A percentile compares a stretch with the other conserved stretches of the same genome.
phyloP scores from a whole-genome alignment of 2,113 vertebrate genomes.

The Ageneiosus marmoratus region DNA sequence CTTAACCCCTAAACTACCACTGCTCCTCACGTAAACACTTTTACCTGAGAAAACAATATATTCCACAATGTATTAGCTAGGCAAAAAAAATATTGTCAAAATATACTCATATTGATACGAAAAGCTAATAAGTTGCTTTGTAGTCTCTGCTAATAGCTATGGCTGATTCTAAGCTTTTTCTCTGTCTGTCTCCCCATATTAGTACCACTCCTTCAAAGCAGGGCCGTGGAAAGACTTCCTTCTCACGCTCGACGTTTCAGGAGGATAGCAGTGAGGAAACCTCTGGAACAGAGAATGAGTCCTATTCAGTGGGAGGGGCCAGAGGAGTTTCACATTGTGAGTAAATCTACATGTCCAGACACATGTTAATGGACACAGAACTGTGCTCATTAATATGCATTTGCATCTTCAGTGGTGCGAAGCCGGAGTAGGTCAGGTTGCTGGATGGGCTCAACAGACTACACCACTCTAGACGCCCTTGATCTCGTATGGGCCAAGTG shows the following conservation, averaged over 20 bases:
- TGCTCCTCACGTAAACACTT: too few species aligned
- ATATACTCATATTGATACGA: neutral
- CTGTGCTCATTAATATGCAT: constrained; percentile 22
- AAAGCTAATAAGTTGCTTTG: neutral
- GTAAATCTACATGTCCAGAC: constrained; percentile 55
- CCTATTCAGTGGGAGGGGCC: constrained; percentile 89
- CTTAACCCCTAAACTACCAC: too few species aligned
- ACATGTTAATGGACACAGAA: neutral
- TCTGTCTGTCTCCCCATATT: constrained; percentile 19
- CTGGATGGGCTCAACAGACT: constrained; percentile 93
- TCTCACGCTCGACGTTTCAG: constrained; percentile 89
- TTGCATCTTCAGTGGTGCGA: constrained; percentile 81
- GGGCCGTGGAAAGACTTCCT: constrained; percentile 91
- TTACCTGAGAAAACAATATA: neutral
- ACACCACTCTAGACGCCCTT: constrained; percentile 89
- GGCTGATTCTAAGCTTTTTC: neutral
- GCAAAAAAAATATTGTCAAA: neutral
- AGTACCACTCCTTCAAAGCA: constrained; percentile 97
- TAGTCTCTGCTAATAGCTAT: neutral
- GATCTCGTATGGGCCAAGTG: constrained; percentile 99
- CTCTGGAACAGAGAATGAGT: constrained; percentile 95
- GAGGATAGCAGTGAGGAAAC: constrained; percentile 99
- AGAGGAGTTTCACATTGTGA: constrained; percentile 90
- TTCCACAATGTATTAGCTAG: neutral
- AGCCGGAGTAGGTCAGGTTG: constrained; percentile 81